phyloP scores from a whole-genome alignment of 2,888 invertebrate species.

The Drosophila engyochracea region DNA sequence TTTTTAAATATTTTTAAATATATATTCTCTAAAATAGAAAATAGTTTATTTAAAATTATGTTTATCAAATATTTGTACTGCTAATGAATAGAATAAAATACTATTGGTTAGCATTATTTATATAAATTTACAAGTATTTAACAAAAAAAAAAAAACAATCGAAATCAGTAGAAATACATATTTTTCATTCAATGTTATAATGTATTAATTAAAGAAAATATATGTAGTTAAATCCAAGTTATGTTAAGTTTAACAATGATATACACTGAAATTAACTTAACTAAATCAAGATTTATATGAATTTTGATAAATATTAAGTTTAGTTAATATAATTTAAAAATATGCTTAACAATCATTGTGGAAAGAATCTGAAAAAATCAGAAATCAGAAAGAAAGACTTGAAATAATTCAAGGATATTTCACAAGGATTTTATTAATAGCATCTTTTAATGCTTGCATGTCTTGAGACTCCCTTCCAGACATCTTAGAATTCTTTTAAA shows the following conservation, averaged over 20 bases:
- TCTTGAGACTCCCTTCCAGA: rapidly evolving
- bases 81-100: background rate
- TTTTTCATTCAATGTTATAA: background rate
- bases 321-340: background rate
- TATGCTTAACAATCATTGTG: background rate
- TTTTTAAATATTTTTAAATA: background rate
- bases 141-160: background rate
- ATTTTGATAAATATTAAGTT: background rate
- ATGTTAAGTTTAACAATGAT: background rate
- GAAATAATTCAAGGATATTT: background rate
- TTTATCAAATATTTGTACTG: background rate
- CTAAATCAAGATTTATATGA: background rate
- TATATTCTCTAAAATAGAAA: background rate
- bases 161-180: background rate
- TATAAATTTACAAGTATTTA: background rate
- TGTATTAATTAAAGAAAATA: background rate
- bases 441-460: background rate
- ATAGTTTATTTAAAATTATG: background rate
- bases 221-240: background rate
- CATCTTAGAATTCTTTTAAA: background rate
- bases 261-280: background rate
- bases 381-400: background rate
- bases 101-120: rapidly evolving
- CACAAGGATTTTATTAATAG: background rate
- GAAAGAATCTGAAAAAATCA: background rate